Base-by-base conservation (phyloP, 2,113 vertebrate species). In the Carassius auratus region DNA sequence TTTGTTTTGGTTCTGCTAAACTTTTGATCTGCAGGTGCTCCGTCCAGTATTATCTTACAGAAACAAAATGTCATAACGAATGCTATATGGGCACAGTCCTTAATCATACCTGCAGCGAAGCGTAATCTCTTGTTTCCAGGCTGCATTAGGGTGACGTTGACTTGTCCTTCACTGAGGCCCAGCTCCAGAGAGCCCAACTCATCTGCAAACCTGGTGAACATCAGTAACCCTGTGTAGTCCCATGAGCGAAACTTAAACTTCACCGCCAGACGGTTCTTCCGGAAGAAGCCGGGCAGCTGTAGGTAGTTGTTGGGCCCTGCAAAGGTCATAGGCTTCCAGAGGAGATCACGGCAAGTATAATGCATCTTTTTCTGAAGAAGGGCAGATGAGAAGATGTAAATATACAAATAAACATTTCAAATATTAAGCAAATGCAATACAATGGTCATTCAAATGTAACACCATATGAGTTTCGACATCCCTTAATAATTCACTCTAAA, bases 231-330 rank as follows among this genome's bases (percentile, higher is more conserved):
- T 0, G 95, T 95, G 17, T 95, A 95, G 90, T 99, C 97, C 97
- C 97, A 99, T 1, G 97, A 97, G 78, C 98, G 97, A 90, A 99
- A 99, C 77, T 96, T 96, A 85, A 99, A 99, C 89, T 97, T 98
- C 71, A 99, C 96, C 0, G 97, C 94, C 80, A 99, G 91, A 48
- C 96, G 96, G 64, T 94, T 95, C 7, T 94, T 95, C 81, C 97
- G 94, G 0, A 97, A 97, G 86, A 96, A 96, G 17, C 97, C 97
- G 0, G 96, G 96, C 33, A 99, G 96, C 87, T 91, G 95, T 81
- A 99, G 92, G 59, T 96, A 99, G 94, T 98, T 99, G 92, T 98
- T 97, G 85, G 97, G 96, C 15, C 97, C 97, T 0, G 96, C 96
- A 0, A 99, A 99, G 85, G 97, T 98, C 95, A 99, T 95, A 1